phyloP scores from a whole-genome alignment of 2,888 invertebrate species.

The Lamellibrachia columna region DNA sequence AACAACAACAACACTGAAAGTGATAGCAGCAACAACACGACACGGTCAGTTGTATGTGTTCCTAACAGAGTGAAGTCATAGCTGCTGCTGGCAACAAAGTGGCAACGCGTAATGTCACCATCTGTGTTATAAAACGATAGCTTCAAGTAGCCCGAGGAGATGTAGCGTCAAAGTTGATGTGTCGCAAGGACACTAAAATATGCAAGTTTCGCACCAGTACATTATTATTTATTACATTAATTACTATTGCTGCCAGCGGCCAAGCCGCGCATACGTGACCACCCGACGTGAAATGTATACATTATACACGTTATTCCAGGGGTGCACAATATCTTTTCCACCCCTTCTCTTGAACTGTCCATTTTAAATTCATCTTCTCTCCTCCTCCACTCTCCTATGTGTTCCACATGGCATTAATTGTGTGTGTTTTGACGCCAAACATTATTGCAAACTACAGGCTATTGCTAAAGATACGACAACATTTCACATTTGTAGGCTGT shows the following conservation, averaged over 20 bases:
- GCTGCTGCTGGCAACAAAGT: not conserved
- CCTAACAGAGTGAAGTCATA: not conserved
- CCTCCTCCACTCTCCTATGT: not conserved
- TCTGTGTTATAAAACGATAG: not conserved
- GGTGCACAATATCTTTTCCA: not conserved
- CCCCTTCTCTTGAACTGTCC: not conserved
- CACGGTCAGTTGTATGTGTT: not conserved
- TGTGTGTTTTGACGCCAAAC: not conserved
- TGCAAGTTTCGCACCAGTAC: constrained; percentile 24
- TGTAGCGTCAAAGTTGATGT: constrained; percentile 24
- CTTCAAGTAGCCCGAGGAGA: not conserved
- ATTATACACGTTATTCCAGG: not conserved
- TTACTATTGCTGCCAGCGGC: not conserved
- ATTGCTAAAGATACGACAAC: not conserved
- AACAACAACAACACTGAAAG: not conserved
- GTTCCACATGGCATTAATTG: no score
- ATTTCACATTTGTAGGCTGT: constrained; percentile 34
- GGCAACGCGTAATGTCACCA: not conserved
- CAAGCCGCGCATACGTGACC: not conserved
- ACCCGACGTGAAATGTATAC: not conserved
- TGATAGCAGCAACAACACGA: not conserved
- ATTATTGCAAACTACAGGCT: not conserved
- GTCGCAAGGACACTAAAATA: constrained; percentile 27
- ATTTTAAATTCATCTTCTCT: not conserved
- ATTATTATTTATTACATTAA: not conserved